phyloP scores from a whole-genome alignment of 2,888 invertebrate genomes.

The Sinodicranocentrus sp. region DNA sequence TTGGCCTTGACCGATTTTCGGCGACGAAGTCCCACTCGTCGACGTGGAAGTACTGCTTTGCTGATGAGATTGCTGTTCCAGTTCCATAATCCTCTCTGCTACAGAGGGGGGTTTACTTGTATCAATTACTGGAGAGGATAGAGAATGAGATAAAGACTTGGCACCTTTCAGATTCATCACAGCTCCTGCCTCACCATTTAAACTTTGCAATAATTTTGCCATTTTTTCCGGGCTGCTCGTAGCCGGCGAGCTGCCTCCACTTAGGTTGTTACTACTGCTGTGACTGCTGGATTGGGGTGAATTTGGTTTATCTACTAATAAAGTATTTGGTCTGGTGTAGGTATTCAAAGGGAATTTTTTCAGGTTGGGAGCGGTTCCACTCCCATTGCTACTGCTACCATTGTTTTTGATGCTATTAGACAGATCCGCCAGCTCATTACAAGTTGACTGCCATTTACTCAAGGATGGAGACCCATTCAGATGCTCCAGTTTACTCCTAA shows the following conservation, averaged over 20 bases:
- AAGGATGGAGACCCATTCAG: conserved; percentile 52
- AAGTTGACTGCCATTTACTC: conserved; percentile 46
- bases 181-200: conserved; percentile 77
- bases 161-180: conserved; percentile 63
- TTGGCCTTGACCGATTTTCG: conserved; percentile 53
- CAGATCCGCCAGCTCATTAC: conserved; percentile 32
- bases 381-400: conserved; percentile 50
- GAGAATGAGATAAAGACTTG: conserved; percentile 65
- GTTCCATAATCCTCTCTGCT: conserved; percentile 84
- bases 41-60: conserved; percentile 45
- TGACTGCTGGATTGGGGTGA: conserved; percentile 14
- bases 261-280: conserved; percentile 34
- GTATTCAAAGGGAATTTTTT: conserved; percentile 86
- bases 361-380: conserved; percentile 77
- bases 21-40: conserved; percentile 59
- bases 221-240: conserved; percentile 66
- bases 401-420: conserved; percentile 47
- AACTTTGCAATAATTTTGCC: conserved; percentile 54
- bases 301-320: conserved; percentile 64
- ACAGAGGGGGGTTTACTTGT: conserved; percentile 81
- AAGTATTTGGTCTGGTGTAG: conserved; percentile 80
- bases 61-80: conserved; percentile 80
- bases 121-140: conserved; percentile 77
- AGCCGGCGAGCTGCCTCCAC: conserved; percentile 33
- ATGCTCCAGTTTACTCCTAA: conserved; percentile 69